phyloP scores from a whole-genome alignment of 2,888 invertebrate genomes.

The Anagyrus pseudococci region DNA sequence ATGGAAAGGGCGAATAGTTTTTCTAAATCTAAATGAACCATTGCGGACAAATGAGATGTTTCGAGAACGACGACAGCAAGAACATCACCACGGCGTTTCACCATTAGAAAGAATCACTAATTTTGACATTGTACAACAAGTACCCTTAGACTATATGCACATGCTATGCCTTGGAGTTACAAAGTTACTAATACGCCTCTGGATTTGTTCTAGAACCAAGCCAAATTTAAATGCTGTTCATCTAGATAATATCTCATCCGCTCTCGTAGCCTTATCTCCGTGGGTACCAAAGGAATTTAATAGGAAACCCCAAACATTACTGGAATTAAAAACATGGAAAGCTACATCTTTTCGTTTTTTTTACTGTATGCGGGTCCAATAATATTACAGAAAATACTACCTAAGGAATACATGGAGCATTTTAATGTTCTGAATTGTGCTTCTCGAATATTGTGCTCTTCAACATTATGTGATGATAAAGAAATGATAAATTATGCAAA shows the following conservation, averaged over 20 bases:
- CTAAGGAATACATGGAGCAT: background rate
- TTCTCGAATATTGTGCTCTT: background rate
- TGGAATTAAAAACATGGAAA: background rate
- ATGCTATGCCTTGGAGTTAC: background rate
- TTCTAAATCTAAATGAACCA: background rate
- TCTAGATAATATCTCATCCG: background rate
- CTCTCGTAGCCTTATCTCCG: too few relatives aligned
- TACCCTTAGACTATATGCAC: conserved; percentile 3
- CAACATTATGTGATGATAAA: too few relatives aligned
- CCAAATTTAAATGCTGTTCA: background rate
- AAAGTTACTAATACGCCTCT: background rate
- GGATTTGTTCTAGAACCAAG: background rate
- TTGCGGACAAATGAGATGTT: background rate
- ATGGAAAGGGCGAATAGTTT: background rate
- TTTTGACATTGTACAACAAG: conserved; percentile 1
- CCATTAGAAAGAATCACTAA: background rate
- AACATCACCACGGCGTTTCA: background rate
- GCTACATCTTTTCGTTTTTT: background rate
- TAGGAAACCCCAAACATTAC: background rate
- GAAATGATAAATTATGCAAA: background rate
- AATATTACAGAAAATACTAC: background rate
- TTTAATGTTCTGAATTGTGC: background rate
- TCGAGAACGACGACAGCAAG: background rate
- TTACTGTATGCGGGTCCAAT: background rate
- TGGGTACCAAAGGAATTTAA: background rate